Conservation (phyloP, 2,113 vertebrate species). For the Rhynchopsitta pachyrhyncha region DNA sequence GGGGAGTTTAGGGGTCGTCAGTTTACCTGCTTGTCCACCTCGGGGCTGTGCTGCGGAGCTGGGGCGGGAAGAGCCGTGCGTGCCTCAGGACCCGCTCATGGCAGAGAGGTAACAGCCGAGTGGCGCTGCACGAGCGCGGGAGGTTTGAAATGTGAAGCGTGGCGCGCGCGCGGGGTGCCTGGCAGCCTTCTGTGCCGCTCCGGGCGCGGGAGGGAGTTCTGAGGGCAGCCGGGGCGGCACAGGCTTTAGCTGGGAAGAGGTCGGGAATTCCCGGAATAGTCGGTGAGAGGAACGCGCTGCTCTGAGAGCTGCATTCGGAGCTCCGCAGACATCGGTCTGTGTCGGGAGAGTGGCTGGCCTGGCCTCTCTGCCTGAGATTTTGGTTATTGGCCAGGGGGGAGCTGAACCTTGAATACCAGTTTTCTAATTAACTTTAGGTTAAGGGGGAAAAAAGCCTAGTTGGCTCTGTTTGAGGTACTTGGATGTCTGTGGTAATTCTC, state of each 20-base stretch:
- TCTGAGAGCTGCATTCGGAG: accelerated
- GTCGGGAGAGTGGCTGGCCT: accelerated
- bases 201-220: background rate
- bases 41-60: background rate
- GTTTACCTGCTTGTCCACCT: accelerated
- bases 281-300: background rate
- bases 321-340: accelerated
- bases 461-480: background rate
- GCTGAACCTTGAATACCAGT: accelerated
- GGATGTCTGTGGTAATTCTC: background rate
- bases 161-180: background rate
- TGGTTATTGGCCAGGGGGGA: accelerated
- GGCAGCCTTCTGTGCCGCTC: background rate
- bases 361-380: accelerated
- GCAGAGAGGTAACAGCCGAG: background rate
- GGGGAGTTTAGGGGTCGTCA: accelerated
- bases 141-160: background rate
- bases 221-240: background rate
- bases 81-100: background rate
- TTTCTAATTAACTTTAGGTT: accelerated
- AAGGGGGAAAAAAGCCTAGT: accelerated
- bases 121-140: background rate
- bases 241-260: background rate
- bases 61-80: background rate
- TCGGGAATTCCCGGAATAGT: accelerated